phyloP scores from a whole-genome alignment of 1,140 invertebrate species.

The Coptotermes formosanus region DNA sequence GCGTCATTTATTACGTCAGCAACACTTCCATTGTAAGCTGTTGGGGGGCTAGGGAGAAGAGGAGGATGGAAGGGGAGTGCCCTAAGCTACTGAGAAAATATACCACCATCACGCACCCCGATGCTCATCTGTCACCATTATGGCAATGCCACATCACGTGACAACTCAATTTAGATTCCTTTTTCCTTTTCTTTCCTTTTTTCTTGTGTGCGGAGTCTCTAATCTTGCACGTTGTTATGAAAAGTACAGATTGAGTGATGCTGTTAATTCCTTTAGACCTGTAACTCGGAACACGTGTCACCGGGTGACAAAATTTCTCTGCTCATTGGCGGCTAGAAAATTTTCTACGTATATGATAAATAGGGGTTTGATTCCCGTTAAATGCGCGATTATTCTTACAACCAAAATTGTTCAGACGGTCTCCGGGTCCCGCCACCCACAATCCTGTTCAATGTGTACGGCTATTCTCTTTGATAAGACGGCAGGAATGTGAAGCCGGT shows the following conservation, averaged over 20 bases:
- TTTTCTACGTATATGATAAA: too few species aligned
- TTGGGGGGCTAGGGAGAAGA: neutral
- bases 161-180: constrained; percentile 2
- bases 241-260: neutral
- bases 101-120: neutral
- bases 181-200: neutral
- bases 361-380: too few species aligned
- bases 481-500: too few species aligned
- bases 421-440: too few species aligned
- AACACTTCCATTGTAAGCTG: neutral
- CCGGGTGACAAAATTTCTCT: neutral
- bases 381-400: too few species aligned
- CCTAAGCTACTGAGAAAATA: neutral
- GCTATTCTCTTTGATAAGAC: too few species aligned
- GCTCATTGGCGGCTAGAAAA: too few species aligned
- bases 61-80: neutral
- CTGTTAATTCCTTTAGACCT: neutral
- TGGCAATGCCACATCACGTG: constrained; percentile 13
- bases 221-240: neutral
- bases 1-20: constrained; percentile 14
- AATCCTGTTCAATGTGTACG: too few species aligned
- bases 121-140: constrained; percentile 11
- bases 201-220: neutral
- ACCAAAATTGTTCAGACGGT: too few species aligned
- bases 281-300: neutral